Evolutionary conservation across 2,888 invertebrate species (phyloP).

Genomic region (Galerucella calmariensis): DNA sequence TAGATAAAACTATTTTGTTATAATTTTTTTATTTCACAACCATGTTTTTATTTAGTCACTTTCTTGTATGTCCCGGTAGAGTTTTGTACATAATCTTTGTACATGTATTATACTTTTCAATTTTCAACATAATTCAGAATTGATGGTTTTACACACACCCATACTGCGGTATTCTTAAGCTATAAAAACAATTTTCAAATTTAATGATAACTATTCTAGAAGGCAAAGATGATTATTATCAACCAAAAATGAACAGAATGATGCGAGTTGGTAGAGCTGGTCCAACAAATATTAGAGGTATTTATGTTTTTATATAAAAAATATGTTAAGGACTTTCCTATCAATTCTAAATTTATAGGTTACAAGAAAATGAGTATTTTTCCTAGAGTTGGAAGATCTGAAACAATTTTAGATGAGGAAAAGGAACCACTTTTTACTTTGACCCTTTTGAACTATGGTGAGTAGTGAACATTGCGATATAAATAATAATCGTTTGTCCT

Average conservation of each 20-base stretch:
- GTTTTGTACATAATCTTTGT: too few relatives aligned
- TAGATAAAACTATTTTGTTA: too few relatives aligned
- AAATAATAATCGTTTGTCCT: too few relatives aligned
- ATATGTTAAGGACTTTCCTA: background rate
- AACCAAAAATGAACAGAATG: constrained; percentile 10
- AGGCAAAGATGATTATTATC: background rate
- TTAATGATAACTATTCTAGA: background rate
- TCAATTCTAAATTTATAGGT: background rate
- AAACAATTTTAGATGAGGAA: constrained; percentile 2
- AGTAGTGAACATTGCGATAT: background rate
- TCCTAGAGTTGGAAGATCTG: constrained; percentile 24
- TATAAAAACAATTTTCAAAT: too few relatives aligned
- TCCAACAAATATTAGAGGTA: constrained; percentile 7
- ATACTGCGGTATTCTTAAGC: too few relatives aligned
- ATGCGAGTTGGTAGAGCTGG: constrained; percentile 8
- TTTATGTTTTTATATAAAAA: background rate
- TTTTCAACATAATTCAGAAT: too few relatives aligned
- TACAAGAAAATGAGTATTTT: constrained; percentile 22
- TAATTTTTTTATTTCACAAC: too few relatives aligned
- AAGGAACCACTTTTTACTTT: constrained; percentile 10
- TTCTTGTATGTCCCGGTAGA: too few relatives aligned
- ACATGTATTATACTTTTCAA: too few relatives aligned
- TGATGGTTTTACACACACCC: too few relatives aligned
- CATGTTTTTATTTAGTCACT: too few relatives aligned
- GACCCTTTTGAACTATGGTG: constrained; percentile 12